Percentiles rank a stretch among this genome's conserved stretches.
phyloP scores from a whole-genome alignment of 2,888 invertebrate species.

The Torymus tubicola region DNA sequence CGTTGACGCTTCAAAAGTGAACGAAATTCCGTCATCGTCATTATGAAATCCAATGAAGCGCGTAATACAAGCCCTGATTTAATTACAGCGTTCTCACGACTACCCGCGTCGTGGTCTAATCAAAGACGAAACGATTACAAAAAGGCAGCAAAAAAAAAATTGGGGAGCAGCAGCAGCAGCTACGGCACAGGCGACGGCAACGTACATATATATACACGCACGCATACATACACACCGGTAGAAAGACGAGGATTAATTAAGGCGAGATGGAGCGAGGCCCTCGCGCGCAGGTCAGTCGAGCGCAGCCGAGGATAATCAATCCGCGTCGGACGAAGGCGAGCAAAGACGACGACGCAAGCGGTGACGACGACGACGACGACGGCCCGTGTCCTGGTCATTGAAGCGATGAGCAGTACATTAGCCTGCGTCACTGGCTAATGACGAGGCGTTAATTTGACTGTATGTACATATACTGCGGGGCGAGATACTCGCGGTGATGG shows the following conservation, averaged over 20 bases:
- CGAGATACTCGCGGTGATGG: too few species aligned
- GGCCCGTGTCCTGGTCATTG: slow-evolving; percentile 14
- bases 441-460: slow-evolving; percentile 67
- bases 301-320: slow-evolving; percentile 54
- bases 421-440: slow-evolving; percentile 60
- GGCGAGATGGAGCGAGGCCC: slow-evolving; percentile 24
- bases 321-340: slow-evolving; percentile 32
- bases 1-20: background rate
- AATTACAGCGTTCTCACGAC: slow-evolving; percentile 56
- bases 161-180: background rate
- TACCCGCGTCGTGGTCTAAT: slow-evolving; percentile 25
- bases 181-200: background rate
- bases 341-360: slow-evolving; percentile 10
- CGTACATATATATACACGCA: background rate
- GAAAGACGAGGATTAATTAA: slow-evolving; percentile 53
- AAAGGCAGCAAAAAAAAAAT: background rate
- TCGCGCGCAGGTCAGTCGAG: slow-evolving; percentile 6
- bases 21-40: too few species aligned
- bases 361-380: background rate
- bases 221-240: background rate
- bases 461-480: background rate
- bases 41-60: slow-evolving; percentile 40
- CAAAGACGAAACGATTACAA: slow-evolving; percentile 37
- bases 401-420: background rate
- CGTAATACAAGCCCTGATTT: slow-evolving; percentile 43